Evolutionary conservation across 2,888 invertebrate species (phyloP).

Genomic region (Plebejus melissa): DNA sequence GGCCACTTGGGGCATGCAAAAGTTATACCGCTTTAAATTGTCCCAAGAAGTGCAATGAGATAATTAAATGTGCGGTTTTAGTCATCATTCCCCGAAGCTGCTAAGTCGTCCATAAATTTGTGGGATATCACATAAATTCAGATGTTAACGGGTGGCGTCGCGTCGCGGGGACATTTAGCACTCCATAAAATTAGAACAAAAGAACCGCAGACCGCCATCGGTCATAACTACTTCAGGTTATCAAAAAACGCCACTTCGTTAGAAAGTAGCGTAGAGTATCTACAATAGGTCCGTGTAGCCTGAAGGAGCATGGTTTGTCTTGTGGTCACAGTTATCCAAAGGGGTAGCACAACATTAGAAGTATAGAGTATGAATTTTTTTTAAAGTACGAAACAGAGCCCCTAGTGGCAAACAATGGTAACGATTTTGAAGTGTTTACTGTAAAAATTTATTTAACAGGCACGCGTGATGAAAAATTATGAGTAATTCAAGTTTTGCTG

Average conservation of each 20-base stretch:
- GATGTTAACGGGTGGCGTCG: conserved; percentile 56
- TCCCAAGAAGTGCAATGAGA: neutral
- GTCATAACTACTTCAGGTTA: neutral
- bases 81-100: conserved; percentile 39
- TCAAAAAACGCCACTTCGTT: neutral
- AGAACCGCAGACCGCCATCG: conserved; percentile 38
- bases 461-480: too few species aligned
- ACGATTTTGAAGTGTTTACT: too few species aligned
- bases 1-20: too few species aligned
- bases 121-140: conserved; percentile 63
- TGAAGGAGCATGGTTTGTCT: too few species aligned
- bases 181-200: conserved; percentile 64
- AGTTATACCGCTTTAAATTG: neutral
- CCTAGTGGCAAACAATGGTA: too few species aligned
- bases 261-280: neutral
- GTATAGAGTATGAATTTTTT: neutral
- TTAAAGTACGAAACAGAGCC: neutral
- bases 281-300: neutral
- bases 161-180: conserved; percentile 49
- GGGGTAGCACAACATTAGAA: neutral
- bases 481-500: too few species aligned
- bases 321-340: too few species aligned
- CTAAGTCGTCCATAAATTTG: conserved; percentile 58
- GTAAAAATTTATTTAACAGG: too few species aligned
- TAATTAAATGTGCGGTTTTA: conserved; percentile 10